Evolutionary conservation across 1,140 invertebrate species (phyloP).

Genomic region (Drosophila virilis): DNA sequence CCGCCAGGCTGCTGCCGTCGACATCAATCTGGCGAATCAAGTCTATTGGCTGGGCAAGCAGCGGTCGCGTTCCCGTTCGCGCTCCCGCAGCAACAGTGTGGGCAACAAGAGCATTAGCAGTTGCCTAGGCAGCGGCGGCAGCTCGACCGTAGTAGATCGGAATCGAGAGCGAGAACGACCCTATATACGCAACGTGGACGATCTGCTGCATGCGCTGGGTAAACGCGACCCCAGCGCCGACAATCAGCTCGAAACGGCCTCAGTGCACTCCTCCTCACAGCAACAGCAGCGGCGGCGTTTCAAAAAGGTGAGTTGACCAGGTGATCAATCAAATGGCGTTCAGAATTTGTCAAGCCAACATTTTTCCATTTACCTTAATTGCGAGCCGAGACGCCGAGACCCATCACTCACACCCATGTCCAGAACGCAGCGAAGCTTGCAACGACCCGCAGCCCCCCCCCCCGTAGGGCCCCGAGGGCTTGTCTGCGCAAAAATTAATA

Average conservation of each 20-base stretch:
- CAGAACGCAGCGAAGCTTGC: slow-evolving; percentile 58
- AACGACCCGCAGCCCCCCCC: slow-evolving; percentile 24
- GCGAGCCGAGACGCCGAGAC: slow-evolving; percentile 11
- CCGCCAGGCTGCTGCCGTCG: slow-evolving; percentile 69
- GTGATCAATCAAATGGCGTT: slow-evolving; percentile 23
- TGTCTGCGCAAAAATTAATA: slow-evolving; percentile 81
- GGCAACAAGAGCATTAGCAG: slow-evolving; percentile 66
- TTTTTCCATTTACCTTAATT: slow-evolving; percentile 45
- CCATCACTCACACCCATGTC: slow-evolving; percentile 44
- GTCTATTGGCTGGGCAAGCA: slow-evolving; percentile 79
- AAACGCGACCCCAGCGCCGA: slow-evolving; percentile 46
- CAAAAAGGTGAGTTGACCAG: slow-evolving; percentile 71
- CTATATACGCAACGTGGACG: slow-evolving; percentile 78
- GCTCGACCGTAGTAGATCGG: slow-evolving; percentile 17
- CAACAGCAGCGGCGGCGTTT: slow-evolving; percentile 63
- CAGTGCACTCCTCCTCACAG: slow-evolving; percentile 64
- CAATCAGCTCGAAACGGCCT: slow-evolving; percentile 56
- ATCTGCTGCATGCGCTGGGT: slow-evolving; percentile 67
- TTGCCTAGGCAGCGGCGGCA: slow-evolving; percentile 57
- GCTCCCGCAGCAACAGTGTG: slow-evolving; percentile 79
- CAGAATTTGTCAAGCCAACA: slow-evolving; percentile 43
- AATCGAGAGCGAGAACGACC: slow-evolving; percentile 43
- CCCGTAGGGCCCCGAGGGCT: slow-evolving; percentile 39
- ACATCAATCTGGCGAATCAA: slow-evolving; percentile 80
- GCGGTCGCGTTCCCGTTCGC: slow-evolving; percentile 56